Percentiles rank a stretch among this genome's conserved stretches.
These are phyloP conservation scores for Silvanus unidentatus DNA, from an alignment of 2,888 invertebrate genomes.

Conservation along the genomic window DNA sequence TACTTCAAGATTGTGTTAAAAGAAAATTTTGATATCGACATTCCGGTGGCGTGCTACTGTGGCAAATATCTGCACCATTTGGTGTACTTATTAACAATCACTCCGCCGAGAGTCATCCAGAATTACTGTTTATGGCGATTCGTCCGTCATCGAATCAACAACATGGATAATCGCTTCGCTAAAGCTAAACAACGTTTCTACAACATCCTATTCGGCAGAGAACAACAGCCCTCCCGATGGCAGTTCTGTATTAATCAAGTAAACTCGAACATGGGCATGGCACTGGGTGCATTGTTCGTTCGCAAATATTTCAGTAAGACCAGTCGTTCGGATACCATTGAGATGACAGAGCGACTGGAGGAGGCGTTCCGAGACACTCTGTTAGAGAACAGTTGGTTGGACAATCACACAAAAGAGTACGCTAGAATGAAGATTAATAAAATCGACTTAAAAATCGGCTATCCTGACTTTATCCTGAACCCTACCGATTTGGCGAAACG, in stretches of 20 bases:
- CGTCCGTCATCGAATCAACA: constrained; percentile 75
- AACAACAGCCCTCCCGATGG: constrained; percentile 81
- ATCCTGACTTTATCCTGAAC: constrained; percentile 82
- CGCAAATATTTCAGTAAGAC: constrained; percentile 81
- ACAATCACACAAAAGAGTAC: constrained; percentile 70
- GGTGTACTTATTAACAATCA: constrained; percentile 58
- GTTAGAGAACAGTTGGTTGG: constrained; percentile 77
- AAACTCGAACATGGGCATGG: constrained; percentile 72
- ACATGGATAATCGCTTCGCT: constrained; percentile 80
- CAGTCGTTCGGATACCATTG: constrained; percentile 77
- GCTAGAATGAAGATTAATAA: constrained; percentile 78
- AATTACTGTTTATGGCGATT: constrained; percentile 73
- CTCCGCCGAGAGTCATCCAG: constrained; percentile 45
- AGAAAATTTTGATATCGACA: constrained; percentile 53
- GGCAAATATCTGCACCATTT: constrained; percentile 62
- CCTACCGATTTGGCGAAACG: constrained; percentile 65
- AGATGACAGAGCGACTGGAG: constrained; percentile 84
- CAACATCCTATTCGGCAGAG: constrained; percentile 68
- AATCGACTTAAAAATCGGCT: constrained; percentile 85
- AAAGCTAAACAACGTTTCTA: constrained; percentile 79
- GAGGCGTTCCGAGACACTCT: constrained; percentile 78
- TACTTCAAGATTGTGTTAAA: constrained; percentile 67
- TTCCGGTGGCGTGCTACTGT: constrained; percentile 71
- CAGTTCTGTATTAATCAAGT: constrained; percentile 87
- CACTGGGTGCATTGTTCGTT: constrained; percentile 87